A percentile compares a stretch with the other conserved stretches of the same genome.
phyloP scores from a whole-genome alignment of 2,113 vertebrate species.

The Empidonax traillii region DNA sequence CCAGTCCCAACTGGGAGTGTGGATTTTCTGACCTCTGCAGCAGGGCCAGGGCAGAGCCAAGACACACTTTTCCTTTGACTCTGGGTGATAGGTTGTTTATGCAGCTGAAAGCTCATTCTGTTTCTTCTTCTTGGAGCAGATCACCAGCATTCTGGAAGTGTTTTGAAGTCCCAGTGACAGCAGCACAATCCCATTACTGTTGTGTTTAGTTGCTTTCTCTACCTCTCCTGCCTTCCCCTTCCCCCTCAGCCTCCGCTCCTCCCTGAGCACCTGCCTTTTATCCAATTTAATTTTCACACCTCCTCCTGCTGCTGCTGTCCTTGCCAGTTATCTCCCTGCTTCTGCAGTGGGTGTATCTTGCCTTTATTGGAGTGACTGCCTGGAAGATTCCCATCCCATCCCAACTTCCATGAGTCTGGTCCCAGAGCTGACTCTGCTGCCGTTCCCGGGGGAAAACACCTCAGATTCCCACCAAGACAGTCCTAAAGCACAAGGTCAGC shows the following conservation, averaged over 20 bases:
- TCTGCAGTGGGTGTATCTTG: not conserved
- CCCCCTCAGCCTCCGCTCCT: not conserved
- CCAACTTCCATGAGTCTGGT: not conserved
- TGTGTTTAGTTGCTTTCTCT: not conserved
- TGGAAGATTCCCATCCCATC: not conserved
- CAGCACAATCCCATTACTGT: not conserved
- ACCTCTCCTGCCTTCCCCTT: not conserved
- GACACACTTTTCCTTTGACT: accelerated
- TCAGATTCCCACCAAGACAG: not conserved
- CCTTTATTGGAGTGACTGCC: not conserved
- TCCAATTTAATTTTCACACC: slow-evolving; percentile 67
- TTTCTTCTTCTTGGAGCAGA: not conserved
- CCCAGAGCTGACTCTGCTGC: not conserved
- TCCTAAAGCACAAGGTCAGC: not conserved
- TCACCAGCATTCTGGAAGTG: not conserved
- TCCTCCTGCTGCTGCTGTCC: slow-evolving; percentile 17
- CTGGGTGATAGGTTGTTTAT: not conserved
- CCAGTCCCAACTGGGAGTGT: accelerated
- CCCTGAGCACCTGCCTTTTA: slow-evolving; percentile 41
- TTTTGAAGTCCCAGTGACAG: not conserved
- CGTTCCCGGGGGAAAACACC: not conserved
- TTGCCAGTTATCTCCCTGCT: not conserved
- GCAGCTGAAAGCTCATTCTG: not conserved
- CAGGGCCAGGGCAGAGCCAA: not conserved
- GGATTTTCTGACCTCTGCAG: not conserved